Evolutionary conservation across 2,113 vertebrate species (phyloP).

Genomic region (Isichthys henryi): DNA sequence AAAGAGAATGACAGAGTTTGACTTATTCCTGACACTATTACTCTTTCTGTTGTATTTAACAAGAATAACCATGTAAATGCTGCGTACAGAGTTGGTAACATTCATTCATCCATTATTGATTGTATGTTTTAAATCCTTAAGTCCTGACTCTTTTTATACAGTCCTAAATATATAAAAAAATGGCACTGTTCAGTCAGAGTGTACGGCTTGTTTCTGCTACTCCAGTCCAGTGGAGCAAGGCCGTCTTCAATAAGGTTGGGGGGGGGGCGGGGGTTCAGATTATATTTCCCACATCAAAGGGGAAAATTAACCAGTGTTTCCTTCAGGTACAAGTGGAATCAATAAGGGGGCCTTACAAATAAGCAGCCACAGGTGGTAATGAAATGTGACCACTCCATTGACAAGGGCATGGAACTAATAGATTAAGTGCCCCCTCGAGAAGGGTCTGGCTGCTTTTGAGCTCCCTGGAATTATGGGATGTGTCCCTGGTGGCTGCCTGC

Average conservation of each 20-base stretch:
- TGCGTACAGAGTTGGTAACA: not conserved
- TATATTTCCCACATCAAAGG: conserved; percentile 1
- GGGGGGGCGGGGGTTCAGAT: not conserved
- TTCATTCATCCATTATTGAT: not conserved
- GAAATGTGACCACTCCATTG: conserved; percentile 15
- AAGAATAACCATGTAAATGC: not conserved
- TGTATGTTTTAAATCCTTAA: not conserved
- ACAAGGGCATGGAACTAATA: not conserved
- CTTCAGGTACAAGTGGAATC: conserved; percentile 27
- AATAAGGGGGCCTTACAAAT: conserved; percentile 11
- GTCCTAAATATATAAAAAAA: not conserved
- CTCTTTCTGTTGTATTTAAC: not conserved
- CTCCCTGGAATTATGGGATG: conserved; percentile 4
- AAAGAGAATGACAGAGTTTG: not conserved
- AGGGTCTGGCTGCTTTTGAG: conserved; percentile 9
- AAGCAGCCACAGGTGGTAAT: conserved; percentile 12
- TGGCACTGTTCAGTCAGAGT: not conserved
- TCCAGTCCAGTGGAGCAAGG: conserved; percentile 12
- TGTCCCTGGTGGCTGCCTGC: not conserved
- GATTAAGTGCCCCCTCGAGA: not conserved
- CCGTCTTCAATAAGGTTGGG: not conserved
- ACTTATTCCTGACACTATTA: not conserved
- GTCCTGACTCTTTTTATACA: not conserved
- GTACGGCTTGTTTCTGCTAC: not conserved
- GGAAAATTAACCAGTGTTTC: conserved; percentile 1